Evolutionary conservation across 2,797 vertebrate species (phyloP).

Genomic region (Tolypeutes matacus): DNA sequence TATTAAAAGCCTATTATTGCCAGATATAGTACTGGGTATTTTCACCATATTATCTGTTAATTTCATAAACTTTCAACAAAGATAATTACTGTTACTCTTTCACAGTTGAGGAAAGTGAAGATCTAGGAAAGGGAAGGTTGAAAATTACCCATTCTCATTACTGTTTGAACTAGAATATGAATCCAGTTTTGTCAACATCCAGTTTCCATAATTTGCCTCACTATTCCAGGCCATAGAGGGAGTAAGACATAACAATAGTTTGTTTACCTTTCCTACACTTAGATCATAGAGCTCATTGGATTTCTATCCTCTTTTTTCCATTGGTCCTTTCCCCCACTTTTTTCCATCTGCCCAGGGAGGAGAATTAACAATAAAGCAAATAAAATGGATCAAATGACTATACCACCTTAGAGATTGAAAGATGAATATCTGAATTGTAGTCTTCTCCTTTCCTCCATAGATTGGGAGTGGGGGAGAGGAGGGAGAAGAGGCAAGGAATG

Average conservation of each 20-base stretch:
- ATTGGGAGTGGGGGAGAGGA: too few species aligned
- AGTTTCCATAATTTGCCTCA: neutral
- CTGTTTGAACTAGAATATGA: neutral
- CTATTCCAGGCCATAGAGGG: neutral
- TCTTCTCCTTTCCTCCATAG: neutral
- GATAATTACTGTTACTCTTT: neutral
- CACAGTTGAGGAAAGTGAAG: neutral
- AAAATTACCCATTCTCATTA: neutral
- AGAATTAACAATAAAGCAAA: neutral
- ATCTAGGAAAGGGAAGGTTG: neutral
- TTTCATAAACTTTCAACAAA: neutral
- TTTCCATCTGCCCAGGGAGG: neutral
- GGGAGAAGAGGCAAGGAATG: fast-evolving
- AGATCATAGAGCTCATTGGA: neutral
- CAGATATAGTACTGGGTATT: neutral
- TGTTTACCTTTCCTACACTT: fast-evolving
- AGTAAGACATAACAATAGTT: neutral
- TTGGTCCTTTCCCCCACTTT: neutral
- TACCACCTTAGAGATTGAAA: neutral
- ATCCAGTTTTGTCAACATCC: neutral
- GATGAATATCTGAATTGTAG: neutral
- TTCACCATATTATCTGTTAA: neutral
- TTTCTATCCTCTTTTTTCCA: too few species aligned
- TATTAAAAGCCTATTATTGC: neutral
- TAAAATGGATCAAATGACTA: neutral